Conservation (phyloP, 1,140 invertebrate genomes). For the Drosophila albomicans region DNA sequence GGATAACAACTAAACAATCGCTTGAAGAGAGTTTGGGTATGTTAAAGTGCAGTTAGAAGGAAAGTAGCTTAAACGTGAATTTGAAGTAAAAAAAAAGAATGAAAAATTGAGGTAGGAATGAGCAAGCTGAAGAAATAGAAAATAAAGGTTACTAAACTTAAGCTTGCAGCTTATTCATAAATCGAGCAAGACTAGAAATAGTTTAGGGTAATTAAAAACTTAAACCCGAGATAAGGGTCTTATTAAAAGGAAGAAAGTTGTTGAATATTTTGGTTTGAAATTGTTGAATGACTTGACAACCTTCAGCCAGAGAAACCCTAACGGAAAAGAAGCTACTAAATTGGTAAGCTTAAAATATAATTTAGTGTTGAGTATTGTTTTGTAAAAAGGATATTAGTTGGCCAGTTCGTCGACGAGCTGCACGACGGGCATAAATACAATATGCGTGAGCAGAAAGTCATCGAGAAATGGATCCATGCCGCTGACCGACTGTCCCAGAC, state of each 20-base stretch:
- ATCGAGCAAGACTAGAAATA: too few relatives aligned
- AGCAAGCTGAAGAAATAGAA: too few relatives aligned
- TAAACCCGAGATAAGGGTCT: neutral
- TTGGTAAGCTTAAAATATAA: too few relatives aligned
- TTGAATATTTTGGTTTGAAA: neutral
- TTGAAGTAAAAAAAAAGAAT: neutral
- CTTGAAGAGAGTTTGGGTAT: neutral
- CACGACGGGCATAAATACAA: slow-evolving; percentile 93
- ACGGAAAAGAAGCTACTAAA: too few relatives aligned
- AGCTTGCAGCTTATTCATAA: too few relatives aligned
- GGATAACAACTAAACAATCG: neutral
- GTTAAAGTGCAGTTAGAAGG: too few relatives aligned
- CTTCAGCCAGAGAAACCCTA: too few relatives aligned
- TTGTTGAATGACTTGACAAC: too few relatives aligned
- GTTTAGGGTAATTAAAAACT: neutral
- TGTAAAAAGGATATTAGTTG: slow-evolving; percentile 90
- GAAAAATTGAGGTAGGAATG: too few relatives aligned
- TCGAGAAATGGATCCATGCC: slow-evolving; percentile 90
- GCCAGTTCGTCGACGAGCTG: slow-evolving; percentile 91
- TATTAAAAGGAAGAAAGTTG: neutral
- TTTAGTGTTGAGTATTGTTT: slow-evolving; percentile 1
- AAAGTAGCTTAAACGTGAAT: neutral
- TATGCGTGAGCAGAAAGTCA: slow-evolving; percentile 95
- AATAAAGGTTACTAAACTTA: too few relatives aligned
- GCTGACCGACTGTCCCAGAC: slow-evolving; percentile 88